A percentile compares a stretch with the other conserved stretches of the same genome.
phyloP scores from a whole-genome alignment of 1,140 invertebrate species.

The Lanistes nyassanus region DNA sequence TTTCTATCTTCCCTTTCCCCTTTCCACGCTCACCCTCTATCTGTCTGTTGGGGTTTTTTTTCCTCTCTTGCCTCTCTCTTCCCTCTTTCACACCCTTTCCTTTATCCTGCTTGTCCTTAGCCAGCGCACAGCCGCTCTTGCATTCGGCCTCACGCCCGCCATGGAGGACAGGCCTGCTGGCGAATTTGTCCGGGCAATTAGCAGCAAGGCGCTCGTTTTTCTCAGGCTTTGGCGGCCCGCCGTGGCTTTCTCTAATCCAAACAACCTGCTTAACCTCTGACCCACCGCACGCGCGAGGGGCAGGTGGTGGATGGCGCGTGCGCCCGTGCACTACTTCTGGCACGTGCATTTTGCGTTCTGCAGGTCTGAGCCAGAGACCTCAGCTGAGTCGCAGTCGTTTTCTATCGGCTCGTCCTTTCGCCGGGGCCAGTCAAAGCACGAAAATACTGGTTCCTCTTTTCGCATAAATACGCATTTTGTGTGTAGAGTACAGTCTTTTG shows the following conservation, averaged over 20 bases:
- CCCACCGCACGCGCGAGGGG: conserved; percentile 12
- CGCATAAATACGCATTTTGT: no score
- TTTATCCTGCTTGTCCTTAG: neutral
- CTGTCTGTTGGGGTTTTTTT: neutral
- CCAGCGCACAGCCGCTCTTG: neutral
- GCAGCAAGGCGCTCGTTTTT: neutral
- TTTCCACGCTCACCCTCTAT: neutral
- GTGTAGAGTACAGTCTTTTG: no score
- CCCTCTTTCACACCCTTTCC: neutral
- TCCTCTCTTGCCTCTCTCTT: neutral
- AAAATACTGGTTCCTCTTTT: no score
- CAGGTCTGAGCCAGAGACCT: no score
- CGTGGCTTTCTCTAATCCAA: conserved; percentile 10
- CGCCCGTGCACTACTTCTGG: neutral
- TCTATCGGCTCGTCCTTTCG: no score
- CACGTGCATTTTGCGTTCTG: no score
- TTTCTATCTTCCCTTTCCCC: neutral
- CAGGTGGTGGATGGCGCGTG: conserved; percentile 6
- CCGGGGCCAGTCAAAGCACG: no score
- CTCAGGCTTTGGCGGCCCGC: neutral
- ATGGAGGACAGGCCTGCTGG: neutral
- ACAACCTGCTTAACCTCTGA: conserved; percentile 21
- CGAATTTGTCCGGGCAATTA: conserved; percentile 17
- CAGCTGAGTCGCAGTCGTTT: no score
- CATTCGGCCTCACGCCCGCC: conserved; percentile 8